phyloP scores from a whole-genome alignment of 2,888 invertebrate species.

The Oscheius sp. region DNA sequence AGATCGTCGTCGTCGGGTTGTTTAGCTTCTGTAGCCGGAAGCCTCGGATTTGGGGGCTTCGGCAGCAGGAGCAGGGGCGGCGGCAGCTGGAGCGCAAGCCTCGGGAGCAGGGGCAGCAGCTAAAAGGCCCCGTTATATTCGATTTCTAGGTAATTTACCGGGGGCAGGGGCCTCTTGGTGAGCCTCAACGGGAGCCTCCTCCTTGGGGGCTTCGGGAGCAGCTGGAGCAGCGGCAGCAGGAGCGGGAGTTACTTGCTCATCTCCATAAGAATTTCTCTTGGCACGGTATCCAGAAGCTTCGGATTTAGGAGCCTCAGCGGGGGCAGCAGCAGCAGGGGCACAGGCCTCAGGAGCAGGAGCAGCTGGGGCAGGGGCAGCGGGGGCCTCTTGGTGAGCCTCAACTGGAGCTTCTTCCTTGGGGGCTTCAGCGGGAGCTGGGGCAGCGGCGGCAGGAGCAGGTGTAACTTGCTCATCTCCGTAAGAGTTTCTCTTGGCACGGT shows the following conservation, averaged over 20 bases:
- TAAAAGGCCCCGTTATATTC: not conserved
- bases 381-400: not conserved
- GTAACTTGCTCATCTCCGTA: not conserved
- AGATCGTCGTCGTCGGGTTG: not conserved
- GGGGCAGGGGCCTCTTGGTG: not conserved
- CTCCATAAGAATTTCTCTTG: constrained; percentile 11
- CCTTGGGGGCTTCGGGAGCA: not conserved
- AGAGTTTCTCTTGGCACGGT: constrained; percentile 8
- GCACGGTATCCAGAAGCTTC: constrained; percentile 11
- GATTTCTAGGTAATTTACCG: not conserved
- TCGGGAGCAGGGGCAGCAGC: constrained; percentile 6
- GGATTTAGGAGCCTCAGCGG: not conserved
- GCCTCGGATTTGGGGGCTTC: not conserved
- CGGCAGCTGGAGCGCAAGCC: not conserved
- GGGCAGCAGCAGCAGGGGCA: not conserved
- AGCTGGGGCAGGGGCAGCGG: not conserved
- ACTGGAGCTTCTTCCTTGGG: not conserved
- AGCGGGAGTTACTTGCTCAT: constrained; percentile 11
- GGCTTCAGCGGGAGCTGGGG: not conserved
- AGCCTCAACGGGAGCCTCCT: constrained; percentile 2
- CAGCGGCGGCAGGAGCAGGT: not conserved
- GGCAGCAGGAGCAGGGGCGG: not conserved
- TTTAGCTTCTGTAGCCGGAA: not conserved
- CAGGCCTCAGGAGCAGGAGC: not conserved
- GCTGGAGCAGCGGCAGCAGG: not conserved